Evolutionary conservation across 2,113 vertebrate species (phyloP).

Genomic region (Sitta europaea): DNA sequence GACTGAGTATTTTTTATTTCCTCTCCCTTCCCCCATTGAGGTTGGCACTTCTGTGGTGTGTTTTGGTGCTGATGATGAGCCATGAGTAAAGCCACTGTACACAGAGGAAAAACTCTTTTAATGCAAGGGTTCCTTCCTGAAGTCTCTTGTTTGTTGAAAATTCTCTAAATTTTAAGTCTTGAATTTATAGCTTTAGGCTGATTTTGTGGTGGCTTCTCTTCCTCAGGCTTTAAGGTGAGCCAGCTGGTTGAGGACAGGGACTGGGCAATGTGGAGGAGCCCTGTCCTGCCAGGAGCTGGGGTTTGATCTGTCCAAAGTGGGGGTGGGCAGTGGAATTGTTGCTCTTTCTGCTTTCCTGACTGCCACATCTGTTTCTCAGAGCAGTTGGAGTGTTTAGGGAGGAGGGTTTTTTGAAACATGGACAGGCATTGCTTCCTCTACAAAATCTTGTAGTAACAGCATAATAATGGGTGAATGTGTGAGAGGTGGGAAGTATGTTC

Average conservation of each 20-base stretch:
- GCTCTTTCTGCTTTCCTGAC: not conserved
- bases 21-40: not conserved
- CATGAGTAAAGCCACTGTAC: not conserved
- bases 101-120: not conserved
- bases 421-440: not conserved
- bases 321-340: not conserved
- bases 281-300: not conserved
- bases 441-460: not conserved
- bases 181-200: not conserved
- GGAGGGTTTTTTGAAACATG: not conserved
- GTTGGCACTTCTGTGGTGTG: not conserved
- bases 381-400: not conserved
- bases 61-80: not conserved
- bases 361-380: not conserved
- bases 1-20: not conserved
- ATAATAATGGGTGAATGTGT: accelerated
- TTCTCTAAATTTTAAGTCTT: not conserved
- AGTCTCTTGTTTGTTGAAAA: not conserved
- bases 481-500: not conserved
- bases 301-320: not conserved
- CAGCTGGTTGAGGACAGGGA: accelerated
- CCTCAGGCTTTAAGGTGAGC: not conserved
- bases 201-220: not conserved
- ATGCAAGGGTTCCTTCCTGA: not conserved
- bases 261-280: not conserved